Conservation (phyloP, 2,797 vertebrate species). For the Oryzias dopingdopingensis region DNA sequence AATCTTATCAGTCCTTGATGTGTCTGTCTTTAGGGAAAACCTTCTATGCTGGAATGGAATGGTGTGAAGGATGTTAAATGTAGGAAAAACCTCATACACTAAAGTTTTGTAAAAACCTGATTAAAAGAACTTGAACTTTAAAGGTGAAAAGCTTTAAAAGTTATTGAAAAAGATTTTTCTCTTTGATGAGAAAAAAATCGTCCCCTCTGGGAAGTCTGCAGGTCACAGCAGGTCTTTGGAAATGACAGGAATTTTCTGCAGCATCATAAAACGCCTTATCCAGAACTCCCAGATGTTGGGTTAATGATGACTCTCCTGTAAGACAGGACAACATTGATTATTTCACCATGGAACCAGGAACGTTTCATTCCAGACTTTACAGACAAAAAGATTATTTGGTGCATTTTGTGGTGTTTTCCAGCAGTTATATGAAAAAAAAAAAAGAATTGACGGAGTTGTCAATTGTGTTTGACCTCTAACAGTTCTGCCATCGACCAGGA, state of each 20-base stretch:
- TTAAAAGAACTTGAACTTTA: no score
- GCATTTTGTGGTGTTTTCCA: not conserved
- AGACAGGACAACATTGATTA: constrained; percentile 1
- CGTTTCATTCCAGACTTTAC: not conserved
- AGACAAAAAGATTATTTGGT: not conserved
- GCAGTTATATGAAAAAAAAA: no score
- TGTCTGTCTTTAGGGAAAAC: no score
- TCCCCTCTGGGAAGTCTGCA: constrained; percentile 58
- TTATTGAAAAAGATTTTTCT: constrained; percentile 1
- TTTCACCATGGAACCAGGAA: not conserved
- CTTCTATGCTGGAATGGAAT: no score
- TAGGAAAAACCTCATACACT: no score
- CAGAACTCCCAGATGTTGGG: constrained; percentile 22
- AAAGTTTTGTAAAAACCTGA: no score
- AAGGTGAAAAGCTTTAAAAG: no score
- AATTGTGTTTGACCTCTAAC: constrained; percentile 11
- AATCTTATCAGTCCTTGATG: no score
- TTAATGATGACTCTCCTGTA: constrained; percentile 9
- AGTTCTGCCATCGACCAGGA: constrained; percentile 78
- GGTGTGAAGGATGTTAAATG: no score
- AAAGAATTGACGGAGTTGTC: not conserved
- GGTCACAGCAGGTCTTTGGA: constrained; percentile 66
- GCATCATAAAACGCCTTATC: constrained; percentile 11
- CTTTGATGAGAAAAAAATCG: constrained; percentile 49
- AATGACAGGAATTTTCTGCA: constrained; percentile 60